Evolutionary conservation across 2,888 invertebrate genomes (phyloP), one percentile per base, ranked within the genome.

Genomic region (Spodoptera picta): DNA sequence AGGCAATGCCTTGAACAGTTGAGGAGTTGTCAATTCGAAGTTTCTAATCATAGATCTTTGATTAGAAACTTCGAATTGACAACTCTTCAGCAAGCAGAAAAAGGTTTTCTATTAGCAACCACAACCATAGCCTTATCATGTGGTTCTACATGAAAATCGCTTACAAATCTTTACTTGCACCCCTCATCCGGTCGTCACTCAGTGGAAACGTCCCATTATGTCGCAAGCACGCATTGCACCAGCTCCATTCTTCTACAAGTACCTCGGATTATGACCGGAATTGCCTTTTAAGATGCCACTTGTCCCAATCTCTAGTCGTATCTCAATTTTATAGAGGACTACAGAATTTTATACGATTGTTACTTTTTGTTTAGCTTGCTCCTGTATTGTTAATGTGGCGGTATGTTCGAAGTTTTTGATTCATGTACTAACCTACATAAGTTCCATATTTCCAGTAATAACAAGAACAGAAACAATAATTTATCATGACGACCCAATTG

Each of bases 121-220:
- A 31, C 3, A 6, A 6, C 2, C 23, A 41, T 12, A n/a, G 4
- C 23, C 3, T 51, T 51, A 57, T 31, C n/a, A 10, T n/a, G 9
- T 24, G 48, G 41, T 57, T 12, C 10, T 45, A 42, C 7, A 11
- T 50, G 52, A 52, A 56, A 56, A 57, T 43, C 67, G 68, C 70
- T 74, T 46, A 11, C 66, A 19, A 46, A 81, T 81, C 69, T 41
- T 19, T 4, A 11, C 48, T 14, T 42, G 63, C 54, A 51, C 75
- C 72, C 75, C 69, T 72, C 87, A 87, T 88, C 88, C 89, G 90
- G 88, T 84, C 92, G 91, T 93, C 92, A 89, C 81, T 93, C 92
- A 93, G 89, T 87, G 88, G 88, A 92, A 93, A 92, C 88, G 88
- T 82, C 84, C 93, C 89, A 93, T 94, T 92, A 94, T 83, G 93